Evolutionary conservation across 2,888 invertebrate genomes (phyloP), one percentile per base, ranked within the genome.

Genomic region (Emmelina monodactyla): DNA sequence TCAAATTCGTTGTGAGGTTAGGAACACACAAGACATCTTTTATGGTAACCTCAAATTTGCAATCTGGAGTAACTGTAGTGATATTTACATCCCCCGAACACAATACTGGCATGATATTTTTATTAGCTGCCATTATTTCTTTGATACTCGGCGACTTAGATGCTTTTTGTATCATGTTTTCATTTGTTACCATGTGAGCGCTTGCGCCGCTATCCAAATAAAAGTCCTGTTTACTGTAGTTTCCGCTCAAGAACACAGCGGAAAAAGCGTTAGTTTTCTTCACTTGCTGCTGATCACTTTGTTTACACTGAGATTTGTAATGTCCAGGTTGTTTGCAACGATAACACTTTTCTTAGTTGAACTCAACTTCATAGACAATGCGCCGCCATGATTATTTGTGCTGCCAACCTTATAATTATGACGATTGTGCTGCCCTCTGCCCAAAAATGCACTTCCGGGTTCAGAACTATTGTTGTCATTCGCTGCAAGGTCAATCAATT

Each of bases 171-270:
- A 40, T 4, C 35, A 33, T 35, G 12, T 32, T 11, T 36, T 41
- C 29, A 19, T 37, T 38, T 2, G 40, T 16, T 2, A 37, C 38
- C n/a, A 43, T 9, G 15, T 45, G 45, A 2, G 14, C 11, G 22
- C 41, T 42, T 3, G 42, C 43, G 1, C 42, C 42, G 1, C 33
- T 37, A 22, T 46, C 43, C 0, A 44, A 12, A 25, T 47, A 47
- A 38, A 41, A 47, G 2, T 43, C 39, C 9, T 22, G 16, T 31
- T 34, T 42, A 6, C 9, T 31, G 7, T 37, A 47, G 2, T 28
- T 29, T 3, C 41, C 37, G 33, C 7, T 44, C 6, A 46, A 25
- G 16, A 46, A 46, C 3, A 43, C 42, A 1, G 39, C 42, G 32
- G 22, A 37, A 32, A 43, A 42, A 6, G 39, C 41, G 37, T 40